These are phyloP conservation scores for Coccyzus lansbergi DNA, from an alignment of 2,797 vertebrate species.

Conservation along the genomic window DNA sequence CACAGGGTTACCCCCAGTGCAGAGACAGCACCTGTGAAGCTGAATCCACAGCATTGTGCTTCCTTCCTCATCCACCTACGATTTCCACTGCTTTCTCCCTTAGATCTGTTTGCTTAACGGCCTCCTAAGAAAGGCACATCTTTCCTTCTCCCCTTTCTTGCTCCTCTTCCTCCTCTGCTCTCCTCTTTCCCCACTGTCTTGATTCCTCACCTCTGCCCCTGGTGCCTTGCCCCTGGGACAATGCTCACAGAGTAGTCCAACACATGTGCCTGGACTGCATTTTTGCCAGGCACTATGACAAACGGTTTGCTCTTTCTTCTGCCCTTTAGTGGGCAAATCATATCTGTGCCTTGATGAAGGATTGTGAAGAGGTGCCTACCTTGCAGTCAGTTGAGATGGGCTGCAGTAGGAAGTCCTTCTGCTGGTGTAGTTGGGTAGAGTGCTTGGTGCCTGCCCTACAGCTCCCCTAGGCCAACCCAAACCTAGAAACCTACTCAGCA, in stretches of 20 bases:
- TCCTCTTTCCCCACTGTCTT: neutral
- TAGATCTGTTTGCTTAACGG: neutral
- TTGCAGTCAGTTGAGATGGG: neutral
- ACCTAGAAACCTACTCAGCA: neutral
- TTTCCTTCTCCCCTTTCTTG: accelerated
- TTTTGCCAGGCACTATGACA: accelerated
- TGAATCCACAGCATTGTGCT: accelerated
- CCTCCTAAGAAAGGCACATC: neutral
- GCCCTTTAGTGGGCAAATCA: neutral
- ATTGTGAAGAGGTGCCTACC: too few relatives aligned
- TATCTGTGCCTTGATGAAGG: neutral
- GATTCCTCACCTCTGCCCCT: accelerated
- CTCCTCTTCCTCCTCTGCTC: neutral
- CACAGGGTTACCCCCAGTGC: too few relatives aligned
- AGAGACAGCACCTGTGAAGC: accelerated
- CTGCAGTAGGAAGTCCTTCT: neutral
- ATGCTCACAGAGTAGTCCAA: accelerated
- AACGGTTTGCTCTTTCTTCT: neutral
- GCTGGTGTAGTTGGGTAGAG: neutral
- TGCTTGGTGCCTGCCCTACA: accelerated
- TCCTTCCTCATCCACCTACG: neutral
- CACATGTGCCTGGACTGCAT: accelerated
- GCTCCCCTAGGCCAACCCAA: neutral
- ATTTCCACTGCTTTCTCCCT: neutral
- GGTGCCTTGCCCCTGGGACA: neutral